These are phyloP conservation scores for Chrysolophus pictus DNA, from an alignment of 2,797 vertebrate genomes.

Conservation along the genomic window DNA sequence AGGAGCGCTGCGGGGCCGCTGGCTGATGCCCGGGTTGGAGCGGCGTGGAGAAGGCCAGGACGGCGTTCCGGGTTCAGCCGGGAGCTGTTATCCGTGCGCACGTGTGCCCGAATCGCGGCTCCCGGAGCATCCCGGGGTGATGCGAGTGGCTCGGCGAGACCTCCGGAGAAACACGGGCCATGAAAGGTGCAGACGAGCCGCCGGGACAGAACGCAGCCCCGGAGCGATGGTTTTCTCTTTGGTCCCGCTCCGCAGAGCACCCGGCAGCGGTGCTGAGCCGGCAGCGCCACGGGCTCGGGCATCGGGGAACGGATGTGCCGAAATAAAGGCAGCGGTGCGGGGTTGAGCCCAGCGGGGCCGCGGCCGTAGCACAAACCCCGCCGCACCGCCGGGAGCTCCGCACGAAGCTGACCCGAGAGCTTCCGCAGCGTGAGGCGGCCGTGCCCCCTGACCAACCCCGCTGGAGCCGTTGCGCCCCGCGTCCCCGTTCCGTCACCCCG, in stretches of 20 bases:
- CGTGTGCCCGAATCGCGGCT: too few relatives aligned
- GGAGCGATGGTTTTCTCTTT: not conserved
- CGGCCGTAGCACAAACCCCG: not conserved
- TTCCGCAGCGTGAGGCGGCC: fast-evolving
- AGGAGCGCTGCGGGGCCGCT: fast-evolving
- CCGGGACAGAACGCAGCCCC: not conserved
- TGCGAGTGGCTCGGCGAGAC: not conserved
- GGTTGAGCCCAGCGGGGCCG: not conserved
- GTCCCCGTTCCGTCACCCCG: too few relatives aligned
- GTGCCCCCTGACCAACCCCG: too few relatives aligned
- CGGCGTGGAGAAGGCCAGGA: not conserved
- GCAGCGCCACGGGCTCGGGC: not conserved
- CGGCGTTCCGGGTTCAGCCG: not conserved
- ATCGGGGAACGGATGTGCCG: not conserved
- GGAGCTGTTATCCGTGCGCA: too few relatives aligned
- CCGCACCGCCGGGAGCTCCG: fast-evolving
- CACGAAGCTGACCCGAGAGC: fast-evolving
- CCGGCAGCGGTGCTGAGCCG: not conserved
- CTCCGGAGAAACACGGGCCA: not conserved
- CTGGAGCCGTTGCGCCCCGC: too few relatives aligned
- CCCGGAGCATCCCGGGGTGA: not conserved
- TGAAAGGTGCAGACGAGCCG: not conserved
- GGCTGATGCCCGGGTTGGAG: fast-evolving
- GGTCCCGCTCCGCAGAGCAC: not conserved
- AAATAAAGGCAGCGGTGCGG: not conserved